Evolutionary conservation across 2,113 vertebrate genomes (phyloP).

Genomic region (Paratilapia polleni): DNA sequence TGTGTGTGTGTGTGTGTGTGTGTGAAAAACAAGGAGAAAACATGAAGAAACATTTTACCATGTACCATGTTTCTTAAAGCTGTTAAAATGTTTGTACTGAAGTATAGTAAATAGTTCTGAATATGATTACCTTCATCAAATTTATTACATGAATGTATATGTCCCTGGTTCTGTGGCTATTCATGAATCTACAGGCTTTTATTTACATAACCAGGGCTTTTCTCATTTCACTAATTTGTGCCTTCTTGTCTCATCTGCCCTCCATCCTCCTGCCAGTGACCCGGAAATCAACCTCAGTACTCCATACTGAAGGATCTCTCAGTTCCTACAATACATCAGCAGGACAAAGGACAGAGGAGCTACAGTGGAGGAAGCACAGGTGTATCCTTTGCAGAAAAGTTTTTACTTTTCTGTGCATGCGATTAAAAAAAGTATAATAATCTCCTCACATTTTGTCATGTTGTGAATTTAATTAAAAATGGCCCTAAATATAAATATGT

Average conservation of each 20-base stretch:
- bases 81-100: not conserved
- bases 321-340: not conserved
- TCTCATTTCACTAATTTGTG: not conserved
- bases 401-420: too few species aligned
- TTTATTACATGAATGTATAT: not conserved
- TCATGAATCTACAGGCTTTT: accelerated
- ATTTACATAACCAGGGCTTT: not conserved
- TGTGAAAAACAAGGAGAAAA: accelerated
- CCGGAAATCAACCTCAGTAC: not conserved
- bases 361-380: too few species aligned
- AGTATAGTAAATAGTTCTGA: not conserved
- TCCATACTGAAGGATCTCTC: not conserved
- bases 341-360: too few species aligned
- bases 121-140: not conserved
- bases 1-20: too few species aligned
- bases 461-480: too few species aligned
- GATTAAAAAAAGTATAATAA: too few species aligned
- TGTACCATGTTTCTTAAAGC: too few species aligned
- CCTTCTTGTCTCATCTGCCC: not conserved
- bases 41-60: not conserved
- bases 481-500: too few species aligned
- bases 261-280: not conserved
- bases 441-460: too few species aligned
- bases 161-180: not conserved
- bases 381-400: too few species aligned